Evolutionary conservation across 2,113 vertebrate genomes (phyloP).

Genomic region (Pardalotus punctatus): DNA sequence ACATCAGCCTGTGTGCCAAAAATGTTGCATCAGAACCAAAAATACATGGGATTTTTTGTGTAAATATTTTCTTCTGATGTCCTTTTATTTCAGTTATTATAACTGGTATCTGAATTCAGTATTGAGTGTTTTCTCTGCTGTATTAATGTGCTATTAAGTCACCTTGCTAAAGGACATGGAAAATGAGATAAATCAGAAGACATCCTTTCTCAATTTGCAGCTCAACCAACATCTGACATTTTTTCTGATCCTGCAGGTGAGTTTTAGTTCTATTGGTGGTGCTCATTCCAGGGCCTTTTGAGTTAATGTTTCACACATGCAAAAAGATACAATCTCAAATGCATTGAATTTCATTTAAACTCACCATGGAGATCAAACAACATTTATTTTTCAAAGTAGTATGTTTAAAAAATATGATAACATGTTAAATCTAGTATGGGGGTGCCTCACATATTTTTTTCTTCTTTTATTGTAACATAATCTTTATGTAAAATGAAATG

Average conservation of each 20-base stretch:
- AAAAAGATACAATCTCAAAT: neutral
- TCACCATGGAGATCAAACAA: neutral
- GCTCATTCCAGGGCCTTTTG: neutral
- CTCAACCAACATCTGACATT: neutral
- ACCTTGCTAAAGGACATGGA: neutral
- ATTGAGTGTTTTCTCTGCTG: neutral
- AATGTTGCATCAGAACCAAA: neutral
- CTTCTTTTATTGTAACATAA: neutral
- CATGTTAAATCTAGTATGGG: neutral
- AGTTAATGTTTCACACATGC: neutral
- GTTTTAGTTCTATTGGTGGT: neutral
- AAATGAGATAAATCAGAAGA: neutral
- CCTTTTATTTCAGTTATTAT: neutral
- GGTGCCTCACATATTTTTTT: neutral
- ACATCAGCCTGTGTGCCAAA: rapidly evolving
- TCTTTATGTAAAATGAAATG: neutral
- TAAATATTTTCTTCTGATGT: neutral
- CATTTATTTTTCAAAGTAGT: neutral
- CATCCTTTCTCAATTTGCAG: neutral
- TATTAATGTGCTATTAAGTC: neutral
- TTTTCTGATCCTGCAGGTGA: neutral
- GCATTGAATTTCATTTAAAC: neutral
- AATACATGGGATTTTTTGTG: rapidly evolving
- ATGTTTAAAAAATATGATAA: neutral
- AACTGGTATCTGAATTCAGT: neutral